Conservation (phyloP, 1,140 invertebrate species). For the Venturia canescens region DNA sequence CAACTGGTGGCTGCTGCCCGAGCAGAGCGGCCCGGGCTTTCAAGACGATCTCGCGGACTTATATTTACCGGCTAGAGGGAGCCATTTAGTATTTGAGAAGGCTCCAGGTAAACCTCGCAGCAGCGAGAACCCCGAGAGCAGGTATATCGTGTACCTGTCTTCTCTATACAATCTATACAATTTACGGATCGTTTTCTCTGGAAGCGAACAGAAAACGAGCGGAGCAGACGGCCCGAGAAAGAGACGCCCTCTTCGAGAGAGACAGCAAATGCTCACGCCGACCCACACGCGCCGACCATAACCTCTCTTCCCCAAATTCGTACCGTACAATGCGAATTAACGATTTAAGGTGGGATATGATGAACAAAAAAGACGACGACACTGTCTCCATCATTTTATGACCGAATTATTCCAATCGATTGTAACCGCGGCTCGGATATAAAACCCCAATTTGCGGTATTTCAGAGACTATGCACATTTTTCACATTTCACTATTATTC, state of each 20-base stretch:
- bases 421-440: background rate
- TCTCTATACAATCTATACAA: constrained; percentile 40
- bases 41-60: background rate
- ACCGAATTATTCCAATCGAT: background rate
- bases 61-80: constrained; percentile 25
- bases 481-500: too few species aligned
- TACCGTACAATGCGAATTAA: background rate
- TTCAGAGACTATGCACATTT: too few species aligned
- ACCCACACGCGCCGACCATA: constrained; percentile 8
- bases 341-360: background rate
- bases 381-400: background rate
- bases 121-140: constrained; percentile 27
- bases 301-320: background rate
- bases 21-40: background rate
- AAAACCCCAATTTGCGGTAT: background rate
- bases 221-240: background rate
- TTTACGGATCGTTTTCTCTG: constrained; percentile 37
- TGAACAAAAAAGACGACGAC: background rate
- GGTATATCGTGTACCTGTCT: constrained; percentile 42
- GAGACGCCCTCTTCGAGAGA: background rate
- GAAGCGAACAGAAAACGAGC: constrained; percentile 20
- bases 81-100: constrained; percentile 37
- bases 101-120: constrained; percentile 36
- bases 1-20: constrained; percentile 23
- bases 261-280: background rate